Evolutionary conservation across 2,888 invertebrate genomes (phyloP), one percentile per base, ranked within the genome.

Genomic region (Amphipyra tragopoginis): DNA sequence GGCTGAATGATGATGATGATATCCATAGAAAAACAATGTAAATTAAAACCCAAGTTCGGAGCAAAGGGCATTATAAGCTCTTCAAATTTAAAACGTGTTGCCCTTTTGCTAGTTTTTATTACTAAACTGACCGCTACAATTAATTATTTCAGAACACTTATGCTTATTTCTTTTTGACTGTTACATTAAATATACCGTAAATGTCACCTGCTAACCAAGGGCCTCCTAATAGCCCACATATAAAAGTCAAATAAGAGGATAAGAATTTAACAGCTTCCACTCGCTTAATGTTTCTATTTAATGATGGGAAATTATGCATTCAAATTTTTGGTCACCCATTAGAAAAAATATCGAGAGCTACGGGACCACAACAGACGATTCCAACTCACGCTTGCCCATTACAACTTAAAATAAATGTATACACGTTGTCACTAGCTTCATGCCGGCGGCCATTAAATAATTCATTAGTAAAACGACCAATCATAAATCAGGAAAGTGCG

Each of bases 401-500:
- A 42, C 39, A 56, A 50, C 40, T 54, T 55, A 52, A 72, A 57
- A 57, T 65, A 75, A 70, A 70, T 51, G 75, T 70, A 47, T 52
- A 60, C 65, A 65, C 56, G 50, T 66, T 73, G 73, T 71, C 80
- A 73, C 70, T 77, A 79, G 77, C 75, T 82, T 81, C 76, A 85
- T 77, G 71, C 80, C 57, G 44, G 51, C 40, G n/a, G 53, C 77
- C 75, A 83, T 87, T 85, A 86, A 84, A 83, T 82, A 80, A 83
- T 84, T 86, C 83, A 87, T 87, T 86, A 84, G 78, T 64, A 29
- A 65, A 75, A 76, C 73, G 67, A 71, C 86, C 87, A 88, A 88
- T 88, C 81, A 83, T 88, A 85, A 88, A 87, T 88, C 86, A 85
- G 76, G 58, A 68, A 67, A 67, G 57, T 34, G 62, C 49, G 72